phyloP scores from a whole-genome alignment of 2,888 invertebrate species.

The Drosophila anceps region DNA sequence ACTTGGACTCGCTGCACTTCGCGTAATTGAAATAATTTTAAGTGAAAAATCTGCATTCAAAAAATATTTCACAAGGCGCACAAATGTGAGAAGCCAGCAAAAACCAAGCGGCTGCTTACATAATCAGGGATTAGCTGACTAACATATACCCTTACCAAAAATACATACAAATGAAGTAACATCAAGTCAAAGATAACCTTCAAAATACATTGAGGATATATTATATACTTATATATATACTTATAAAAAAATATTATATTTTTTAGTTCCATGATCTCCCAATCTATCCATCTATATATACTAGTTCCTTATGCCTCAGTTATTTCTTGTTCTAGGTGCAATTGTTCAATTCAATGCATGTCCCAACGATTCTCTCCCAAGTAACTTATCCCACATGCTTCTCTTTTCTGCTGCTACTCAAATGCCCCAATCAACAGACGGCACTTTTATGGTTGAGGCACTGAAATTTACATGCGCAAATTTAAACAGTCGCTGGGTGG shows the following conservation, averaged over 20 bases:
- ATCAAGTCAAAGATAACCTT: not conserved
- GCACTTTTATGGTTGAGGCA: slow-evolving; percentile 28
- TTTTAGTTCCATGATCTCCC: not conserved
- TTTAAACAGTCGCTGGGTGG: slow-evolving; percentile 55
- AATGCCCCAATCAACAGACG: slow-evolving; percentile 30
- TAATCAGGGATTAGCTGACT: not conserved
- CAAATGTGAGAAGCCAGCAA: slow-evolving; percentile 52
- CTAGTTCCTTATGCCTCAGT: too few species aligned
- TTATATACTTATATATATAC: too few species aligned
- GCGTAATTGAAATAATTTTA: slow-evolving; percentile 80
- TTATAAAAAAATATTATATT: not conserved
- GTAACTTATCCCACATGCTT: not conserved
- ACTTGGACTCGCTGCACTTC: slow-evolving; percentile 56
- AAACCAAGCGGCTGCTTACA: slow-evolving; percentile 22
- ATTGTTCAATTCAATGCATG: not conserved
- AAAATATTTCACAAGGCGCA: slow-evolving; percentile 71
- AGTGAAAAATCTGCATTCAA: slow-evolving; percentile 81
- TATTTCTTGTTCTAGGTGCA: not conserved
- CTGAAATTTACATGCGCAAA: slow-evolving; percentile 74
- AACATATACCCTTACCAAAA: slow-evolving; percentile 32
- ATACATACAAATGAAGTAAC: not conserved
- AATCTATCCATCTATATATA: not conserved
- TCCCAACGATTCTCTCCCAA: not conserved
- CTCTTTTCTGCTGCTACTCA: slow-evolving; percentile 6
- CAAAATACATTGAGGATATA: too few species aligned